Percentiles rank a stretch among this genome's conserved stretches.
These are phyloP conservation scores for Papilio gigon DNA, from an alignment of 2,888 invertebrate genomes.

Conservation along the genomic window DNA sequence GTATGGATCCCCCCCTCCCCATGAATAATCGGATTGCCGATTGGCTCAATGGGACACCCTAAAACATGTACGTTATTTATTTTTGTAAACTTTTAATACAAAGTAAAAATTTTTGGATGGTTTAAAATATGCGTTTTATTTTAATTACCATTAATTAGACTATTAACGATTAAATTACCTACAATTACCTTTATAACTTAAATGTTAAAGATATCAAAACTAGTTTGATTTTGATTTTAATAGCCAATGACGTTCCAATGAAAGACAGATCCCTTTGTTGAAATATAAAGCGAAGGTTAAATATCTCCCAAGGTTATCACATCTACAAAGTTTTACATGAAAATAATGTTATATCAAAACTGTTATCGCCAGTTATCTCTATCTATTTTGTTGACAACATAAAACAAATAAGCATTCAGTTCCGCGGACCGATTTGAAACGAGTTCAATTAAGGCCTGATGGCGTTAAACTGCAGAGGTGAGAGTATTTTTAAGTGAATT, in stretches of 20 bases:
- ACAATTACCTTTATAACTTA: too few relatives aligned
- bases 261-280: not conserved
- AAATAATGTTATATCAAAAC: slow-evolving; percentile 23
- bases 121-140: too few relatives aligned
- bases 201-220: too few relatives aligned
- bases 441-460: slow-evolving; percentile 35
- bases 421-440: not conserved
- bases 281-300: not conserved
- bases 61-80: not conserved
- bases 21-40: too few relatives aligned
- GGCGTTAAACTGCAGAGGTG: slow-evolving; percentile 46
- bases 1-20: too few relatives aligned
- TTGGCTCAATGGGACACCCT: too few relatives aligned
- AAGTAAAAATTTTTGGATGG: not conserved
- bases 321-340: slow-evolving; percentile 1
- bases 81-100: not conserved
- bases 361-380: slow-evolving; percentile 19
- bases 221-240: too few relatives aligned
- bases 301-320: not conserved
- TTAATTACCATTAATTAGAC: too few relatives aligned
- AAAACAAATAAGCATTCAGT: slow-evolving; percentile 19
- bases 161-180: too few relatives aligned
- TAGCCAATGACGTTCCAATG: too few relatives aligned
- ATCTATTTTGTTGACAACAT: slow-evolving; percentile 27
- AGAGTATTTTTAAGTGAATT: slow-evolving; percentile 35